Percentiles rank a stretch among this genome's conserved stretches.
Evolutionary conservation across 2,113 vertebrate species (phyloP).

Genomic region (Callospermophilus lateralis): DNA sequence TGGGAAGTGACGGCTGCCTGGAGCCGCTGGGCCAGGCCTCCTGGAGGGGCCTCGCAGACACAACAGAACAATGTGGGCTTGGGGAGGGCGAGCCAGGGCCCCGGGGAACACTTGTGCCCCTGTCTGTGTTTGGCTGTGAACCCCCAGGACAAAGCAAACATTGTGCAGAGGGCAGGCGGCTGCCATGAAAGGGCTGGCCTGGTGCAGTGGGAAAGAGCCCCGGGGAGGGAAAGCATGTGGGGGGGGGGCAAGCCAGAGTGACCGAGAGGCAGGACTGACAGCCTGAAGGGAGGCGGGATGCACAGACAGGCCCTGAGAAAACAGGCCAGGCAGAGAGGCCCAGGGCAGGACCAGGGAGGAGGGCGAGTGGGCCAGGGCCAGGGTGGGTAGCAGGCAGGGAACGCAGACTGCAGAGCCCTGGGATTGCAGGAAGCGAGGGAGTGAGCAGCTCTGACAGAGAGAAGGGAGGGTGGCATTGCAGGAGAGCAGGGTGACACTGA

Average conservation of each 20-base stretch:
- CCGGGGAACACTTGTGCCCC: not conserved
- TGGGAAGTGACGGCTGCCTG: not conserved
- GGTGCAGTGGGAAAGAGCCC: not conserved
- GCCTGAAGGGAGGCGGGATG: rapidly evolving
- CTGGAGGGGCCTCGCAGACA: not conserved
- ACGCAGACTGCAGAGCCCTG: rapidly evolving
- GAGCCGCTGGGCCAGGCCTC: not conserved
- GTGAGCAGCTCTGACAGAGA: rapidly evolving
- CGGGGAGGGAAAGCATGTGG: rapidly evolving
- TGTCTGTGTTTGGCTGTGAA: not conserved
- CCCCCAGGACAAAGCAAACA: constrained; percentile 46
- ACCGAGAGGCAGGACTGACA: rapidly evolving
- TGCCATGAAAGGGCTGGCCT: not conserved
- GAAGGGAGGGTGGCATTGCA: rapidly evolving
- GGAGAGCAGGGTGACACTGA: rapidly evolving
- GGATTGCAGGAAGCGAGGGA: not conserved
- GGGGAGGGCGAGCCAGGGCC: not conserved
- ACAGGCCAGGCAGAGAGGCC: too few species aligned
- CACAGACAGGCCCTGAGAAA: not conserved
- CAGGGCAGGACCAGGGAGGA: not conserved
- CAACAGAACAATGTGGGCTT: not conserved
- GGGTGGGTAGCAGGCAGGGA: not conserved
- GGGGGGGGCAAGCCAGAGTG: not conserved
- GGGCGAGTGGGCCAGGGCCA: not conserved
- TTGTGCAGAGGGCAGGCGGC: not conserved